Percentiles rank a stretch among this genome's conserved stretches.
phyloP scores from a whole-genome alignment of 37 sponge, comb jelly and placozoan genomes.

The Chondrilla cf. caribensis region DNA sequence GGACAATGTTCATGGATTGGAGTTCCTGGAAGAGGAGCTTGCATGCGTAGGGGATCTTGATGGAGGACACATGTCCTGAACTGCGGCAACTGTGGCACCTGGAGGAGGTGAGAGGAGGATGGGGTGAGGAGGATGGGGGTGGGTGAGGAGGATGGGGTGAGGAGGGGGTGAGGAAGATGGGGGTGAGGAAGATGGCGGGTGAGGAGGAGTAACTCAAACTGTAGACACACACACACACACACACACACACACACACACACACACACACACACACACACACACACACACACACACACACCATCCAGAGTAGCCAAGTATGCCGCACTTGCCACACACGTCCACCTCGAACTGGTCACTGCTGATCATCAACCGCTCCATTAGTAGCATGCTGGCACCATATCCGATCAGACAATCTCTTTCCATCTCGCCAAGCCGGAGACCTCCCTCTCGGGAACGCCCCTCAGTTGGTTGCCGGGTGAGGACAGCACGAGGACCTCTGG shows the following conservation, averaged over 20 bases:
- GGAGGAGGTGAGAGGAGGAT: neutral
- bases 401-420: slow-evolving; percentile 98
- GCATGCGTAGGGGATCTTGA: slow-evolving; percentile 98
- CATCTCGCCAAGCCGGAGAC: slow-evolving; percentile 98
- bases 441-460: slow-evolving; percentile 96
- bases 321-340: slow-evolving; percentile 93
- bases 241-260: neutral
- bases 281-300: slow-evolving; percentile 61
- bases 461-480: slow-evolving; percentile 98
- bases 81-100: slow-evolving; percentile 96
- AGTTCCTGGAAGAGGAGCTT: slow-evolving; percentile 98
- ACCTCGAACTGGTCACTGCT: slow-evolving; percentile 95
- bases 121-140: neutral
- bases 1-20: slow-evolving; percentile 97
- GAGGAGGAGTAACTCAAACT: neutral
- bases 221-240: neutral
- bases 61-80: slow-evolving; percentile 78
- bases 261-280: neutral
- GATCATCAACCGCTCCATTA: slow-evolving; percentile 96
- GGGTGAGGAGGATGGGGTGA: neutral
- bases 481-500: slow-evolving; percentile 92
- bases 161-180: neutral
- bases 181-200: neutral
- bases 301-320: slow-evolving; percentile 91
- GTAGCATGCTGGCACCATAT: slow-evolving; percentile 96